Percentiles rank a stretch among this genome's conserved stretches.
Conservation (phyloP, 2,888 invertebrate genomes). For the Parasteatoda lunata region DNA sequence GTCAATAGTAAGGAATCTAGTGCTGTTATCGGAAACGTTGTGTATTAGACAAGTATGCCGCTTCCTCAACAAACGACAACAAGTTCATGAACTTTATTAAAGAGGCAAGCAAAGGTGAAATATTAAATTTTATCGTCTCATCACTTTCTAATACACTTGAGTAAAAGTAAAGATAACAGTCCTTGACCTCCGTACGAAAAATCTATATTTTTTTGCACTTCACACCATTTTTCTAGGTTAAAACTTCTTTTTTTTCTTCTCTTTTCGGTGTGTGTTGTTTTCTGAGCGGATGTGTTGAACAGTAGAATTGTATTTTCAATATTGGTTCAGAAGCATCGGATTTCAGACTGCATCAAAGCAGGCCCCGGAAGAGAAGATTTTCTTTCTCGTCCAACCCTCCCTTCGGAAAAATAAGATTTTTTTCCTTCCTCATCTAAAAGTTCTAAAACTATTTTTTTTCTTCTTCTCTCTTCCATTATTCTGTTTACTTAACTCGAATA, state of each 20-base stretch:
- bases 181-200: constrained; percentile 14
- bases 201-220: constrained; percentile 6
- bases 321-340: constrained; percentile 63
- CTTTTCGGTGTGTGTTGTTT: constrained; percentile 12
- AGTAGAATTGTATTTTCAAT: constrained; percentile 48
- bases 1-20: too few species aligned
- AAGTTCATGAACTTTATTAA: too few species aligned
- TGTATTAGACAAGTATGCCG: too few species aligned
- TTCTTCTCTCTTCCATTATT: constrained; percentile 18
- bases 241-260: neutral
- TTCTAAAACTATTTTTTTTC: constrained; percentile 22
- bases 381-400: constrained; percentile 14
- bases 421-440: constrained; percentile 4
- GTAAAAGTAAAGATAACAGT: constrained; percentile 11
- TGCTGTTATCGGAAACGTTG: too few species aligned
- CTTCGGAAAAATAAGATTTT: constrained; percentile 13
- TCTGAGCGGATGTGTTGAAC: constrained; percentile 24
- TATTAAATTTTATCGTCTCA: neutral
- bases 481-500: constrained; percentile 26
- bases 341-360: constrained; percentile 40
- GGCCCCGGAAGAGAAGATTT: constrained; percentile 37
- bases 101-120: neutral
- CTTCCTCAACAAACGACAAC: too few species aligned
- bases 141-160: neutral
- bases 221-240: constrained; percentile 6